phyloP scores from a whole-genome alignment of 2,797 vertebrate genomes.

The Trachops cirrhosus region DNA sequence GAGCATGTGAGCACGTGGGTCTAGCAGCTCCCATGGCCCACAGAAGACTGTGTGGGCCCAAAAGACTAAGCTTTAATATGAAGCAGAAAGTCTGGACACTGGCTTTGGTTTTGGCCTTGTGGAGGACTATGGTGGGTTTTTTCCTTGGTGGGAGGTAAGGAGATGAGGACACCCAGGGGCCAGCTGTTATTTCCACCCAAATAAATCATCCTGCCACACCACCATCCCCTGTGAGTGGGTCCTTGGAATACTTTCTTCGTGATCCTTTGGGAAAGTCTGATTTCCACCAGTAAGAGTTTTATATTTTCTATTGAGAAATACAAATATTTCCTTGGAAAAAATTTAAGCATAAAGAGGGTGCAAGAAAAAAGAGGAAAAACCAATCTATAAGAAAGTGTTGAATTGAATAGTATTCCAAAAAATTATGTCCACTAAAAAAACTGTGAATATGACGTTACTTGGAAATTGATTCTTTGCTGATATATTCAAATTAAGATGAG shows the following conservation, averaged over 20 bases:
- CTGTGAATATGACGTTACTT: background rate
- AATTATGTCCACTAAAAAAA: background rate
- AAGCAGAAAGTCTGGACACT: background rate
- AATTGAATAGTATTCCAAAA: background rate
- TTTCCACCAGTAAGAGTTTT: background rate
- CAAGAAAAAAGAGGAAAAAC: background rate
- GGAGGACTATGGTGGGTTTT: background rate
- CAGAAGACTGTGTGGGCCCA: too few relatives aligned
- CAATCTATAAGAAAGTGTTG: fast-evolving
- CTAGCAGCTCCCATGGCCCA: too few relatives aligned
- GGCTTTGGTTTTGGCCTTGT: background rate
- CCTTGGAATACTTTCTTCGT: background rate
- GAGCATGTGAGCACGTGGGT: too few relatives aligned
- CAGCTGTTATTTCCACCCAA: background rate
- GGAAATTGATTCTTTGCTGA: background rate
- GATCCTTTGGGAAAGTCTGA: background rate
- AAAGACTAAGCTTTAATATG: background rate
- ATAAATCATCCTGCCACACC: background rate
- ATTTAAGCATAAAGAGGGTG: background rate
- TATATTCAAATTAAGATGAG: background rate
- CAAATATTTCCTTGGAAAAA: background rate
- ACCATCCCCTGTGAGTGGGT: background rate
- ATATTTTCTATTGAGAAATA: background rate
- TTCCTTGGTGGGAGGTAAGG: background rate
- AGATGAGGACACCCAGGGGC: background rate